A percentile compares a stretch with the other conserved stretches of the same genome.
These are phyloP conservation scores for Delichon dasypus DNA, from an alignment of 2,797 vertebrate genomes.

Conservation along the genomic window DNA sequence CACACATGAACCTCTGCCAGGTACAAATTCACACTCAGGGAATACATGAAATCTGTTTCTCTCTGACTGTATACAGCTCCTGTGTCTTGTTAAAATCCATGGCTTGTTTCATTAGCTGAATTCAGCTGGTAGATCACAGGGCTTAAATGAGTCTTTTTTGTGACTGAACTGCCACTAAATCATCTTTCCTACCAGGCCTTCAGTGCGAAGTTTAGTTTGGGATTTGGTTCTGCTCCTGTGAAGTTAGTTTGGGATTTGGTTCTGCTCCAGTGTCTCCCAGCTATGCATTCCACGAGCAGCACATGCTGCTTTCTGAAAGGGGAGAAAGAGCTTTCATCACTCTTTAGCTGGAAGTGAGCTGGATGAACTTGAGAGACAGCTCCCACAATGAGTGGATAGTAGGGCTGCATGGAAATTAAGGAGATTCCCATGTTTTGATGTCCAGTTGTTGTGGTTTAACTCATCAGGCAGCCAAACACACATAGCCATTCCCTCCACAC, in stretches of 20 bases:
- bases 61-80: background rate
- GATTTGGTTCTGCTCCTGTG: background rate
- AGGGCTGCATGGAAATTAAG: background rate
- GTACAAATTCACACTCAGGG: constrained; percentile 67
- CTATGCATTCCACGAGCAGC: background rate
- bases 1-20: constrained; percentile 91
- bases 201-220: background rate
- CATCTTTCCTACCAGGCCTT: background rate
- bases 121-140: background rate
- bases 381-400: background rate
- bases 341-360: background rate
- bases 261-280: background rate
- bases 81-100: background rate
- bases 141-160: background rate
- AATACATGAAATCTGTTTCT: background rate
- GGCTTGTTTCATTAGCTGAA: background rate
- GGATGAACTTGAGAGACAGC: background rate
- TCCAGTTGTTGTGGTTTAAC: background rate
- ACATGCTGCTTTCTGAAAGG: background rate
- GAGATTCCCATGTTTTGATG: background rate
- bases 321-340: background rate
- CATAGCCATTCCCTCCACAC: background rate
- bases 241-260: background rate
- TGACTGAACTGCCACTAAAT: background rate
- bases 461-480: background rate